Base-by-base conservation (phyloP, 2,888 invertebrate species). In the Trachelus tabidus region DNA sequence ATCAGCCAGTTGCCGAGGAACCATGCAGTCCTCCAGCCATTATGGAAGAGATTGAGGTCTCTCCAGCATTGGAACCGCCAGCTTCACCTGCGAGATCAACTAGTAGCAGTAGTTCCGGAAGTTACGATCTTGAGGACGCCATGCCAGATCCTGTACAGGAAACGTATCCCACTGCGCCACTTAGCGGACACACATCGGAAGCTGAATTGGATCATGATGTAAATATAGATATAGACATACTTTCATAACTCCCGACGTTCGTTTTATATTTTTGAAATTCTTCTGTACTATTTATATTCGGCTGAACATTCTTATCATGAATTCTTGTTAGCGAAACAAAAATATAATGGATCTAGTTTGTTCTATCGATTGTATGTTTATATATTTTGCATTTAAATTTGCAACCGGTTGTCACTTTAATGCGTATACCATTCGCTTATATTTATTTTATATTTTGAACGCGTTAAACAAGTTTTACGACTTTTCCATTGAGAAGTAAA, bases 51-150 rank as follows among this genome's bases (percentile, higher is more conserved):
- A 80, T 85, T 73, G 89, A 89, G 76, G 78, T 84, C 73, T 76
- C 78, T 34, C 76, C 86, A 33, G 87, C 86, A 75, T 86, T 81
- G 68, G 79, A 83, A 68, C 79, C 81, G 71, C 87, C 87, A 71
- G 77, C 81, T 15, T 90, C 91, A 15, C 88, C 90, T n/a, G 83
- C 88, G 9, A 86, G 88, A 78, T 91, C 91, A 68, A 87, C 89
- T 23, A 90, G 86, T 77, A 91, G 91, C 80, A 91, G 91, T 76
- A 91, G 91, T 82, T 91, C 91, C 30, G 91, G 91, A 33, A 91
- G 91, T 79, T 91, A 91, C 81, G 91, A 91, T 78, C 87, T 91
- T 37, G 90, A 91, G 35, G 91, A 91, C 73, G 90, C 91, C 4
- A 89, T 89, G 88, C 86, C 89, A 9, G 90, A 90, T 78, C 80